Evolutionary conservation across 2,113 vertebrate genomes (phyloP).

Genomic region (Tiliqua scincoides): DNA sequence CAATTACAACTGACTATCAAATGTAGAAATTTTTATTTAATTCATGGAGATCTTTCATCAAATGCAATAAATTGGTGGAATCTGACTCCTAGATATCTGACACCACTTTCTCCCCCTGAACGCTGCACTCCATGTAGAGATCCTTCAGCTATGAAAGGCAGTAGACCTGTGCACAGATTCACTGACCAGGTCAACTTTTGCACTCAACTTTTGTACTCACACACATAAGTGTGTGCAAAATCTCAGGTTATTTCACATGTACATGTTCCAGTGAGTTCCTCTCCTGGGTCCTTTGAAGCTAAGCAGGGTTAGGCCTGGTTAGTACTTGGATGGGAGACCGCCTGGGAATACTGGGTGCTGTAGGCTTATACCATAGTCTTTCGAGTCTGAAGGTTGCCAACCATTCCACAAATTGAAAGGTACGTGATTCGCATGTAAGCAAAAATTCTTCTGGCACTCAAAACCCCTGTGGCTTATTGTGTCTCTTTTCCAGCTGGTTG

Average conservation of each 20-base stretch:
- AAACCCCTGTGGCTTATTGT: not conserved
- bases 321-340: too few species aligned
- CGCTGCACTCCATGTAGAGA: not conserved
- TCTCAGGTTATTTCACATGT: not conserved
- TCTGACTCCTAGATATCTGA: not conserved
- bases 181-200: not conserved
- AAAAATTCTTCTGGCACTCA: not conserved
- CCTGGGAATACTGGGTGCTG: too few species aligned
- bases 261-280: too few species aligned
- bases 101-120: not conserved
- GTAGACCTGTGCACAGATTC: not conserved
- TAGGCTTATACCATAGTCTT: too few species aligned
- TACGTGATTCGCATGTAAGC: not conserved
- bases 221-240: not conserved
- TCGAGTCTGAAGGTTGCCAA: too few species aligned
- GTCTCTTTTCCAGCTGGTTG: not conserved
- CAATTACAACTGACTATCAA: constrained; percentile 25
- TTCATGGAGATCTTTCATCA: not conserved
- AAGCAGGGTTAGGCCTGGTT: too few species aligned
- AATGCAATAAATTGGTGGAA: constrained; percentile 7
- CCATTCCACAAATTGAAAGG: not conserved
- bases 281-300: too few species aligned
- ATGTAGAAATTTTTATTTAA: constrained; percentile 42
- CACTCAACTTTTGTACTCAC: too few species aligned
- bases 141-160: not conserved